A percentile compares a stretch with the other conserved stretches of the same genome.
Evolutionary conservation across 2,113 vertebrate genomes (phyloP).

Genomic region (Machaerirhynchus nigripectus): DNA sequence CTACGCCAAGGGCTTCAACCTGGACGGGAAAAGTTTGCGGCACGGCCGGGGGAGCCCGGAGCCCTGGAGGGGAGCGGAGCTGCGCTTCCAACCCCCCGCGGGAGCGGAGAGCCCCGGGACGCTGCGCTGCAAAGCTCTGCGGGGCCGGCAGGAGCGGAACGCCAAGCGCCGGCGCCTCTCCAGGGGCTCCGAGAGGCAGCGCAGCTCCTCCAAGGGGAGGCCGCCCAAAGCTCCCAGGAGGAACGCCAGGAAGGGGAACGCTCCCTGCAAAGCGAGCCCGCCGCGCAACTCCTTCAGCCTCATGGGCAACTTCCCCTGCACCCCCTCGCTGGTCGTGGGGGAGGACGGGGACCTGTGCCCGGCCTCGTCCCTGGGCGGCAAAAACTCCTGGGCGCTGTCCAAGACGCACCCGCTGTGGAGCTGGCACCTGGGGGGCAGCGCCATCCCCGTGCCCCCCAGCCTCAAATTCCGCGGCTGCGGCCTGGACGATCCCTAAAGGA

Average conservation of each 20-base stretch:
- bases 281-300: conserved; percentile 74
- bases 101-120: neutral
- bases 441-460: conserved; percentile 76
- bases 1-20: conserved; percentile 71
- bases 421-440: conserved; percentile 79
- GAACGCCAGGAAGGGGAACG: neutral
- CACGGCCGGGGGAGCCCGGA: neutral
- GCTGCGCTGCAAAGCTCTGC: neutral
- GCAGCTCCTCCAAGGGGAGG: neutral
- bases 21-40: conserved; percentile 70
- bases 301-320: conserved; percentile 77
- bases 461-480: conserved; percentile 73
- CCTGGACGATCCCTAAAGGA: conserved; percentile 53
- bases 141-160: neutral
- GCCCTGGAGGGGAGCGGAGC: neutral
- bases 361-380: conserved; percentile 74
- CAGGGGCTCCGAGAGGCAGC: neutral
- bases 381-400: conserved; percentile 53
- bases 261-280: conserved; percentile 21
- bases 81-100: neutral
- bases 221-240: neutral
- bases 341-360: conserved; percentile 80
- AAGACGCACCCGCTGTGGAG: conserved; percentile 78
- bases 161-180: conserved; percentile 46
- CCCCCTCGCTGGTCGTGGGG: conserved; percentile 76